Evolutionary conservation across 1,140 invertebrate genomes (phyloP), one percentile per base, ranked within the genome.

Genomic region (Xylocopa sonorina): DNA sequence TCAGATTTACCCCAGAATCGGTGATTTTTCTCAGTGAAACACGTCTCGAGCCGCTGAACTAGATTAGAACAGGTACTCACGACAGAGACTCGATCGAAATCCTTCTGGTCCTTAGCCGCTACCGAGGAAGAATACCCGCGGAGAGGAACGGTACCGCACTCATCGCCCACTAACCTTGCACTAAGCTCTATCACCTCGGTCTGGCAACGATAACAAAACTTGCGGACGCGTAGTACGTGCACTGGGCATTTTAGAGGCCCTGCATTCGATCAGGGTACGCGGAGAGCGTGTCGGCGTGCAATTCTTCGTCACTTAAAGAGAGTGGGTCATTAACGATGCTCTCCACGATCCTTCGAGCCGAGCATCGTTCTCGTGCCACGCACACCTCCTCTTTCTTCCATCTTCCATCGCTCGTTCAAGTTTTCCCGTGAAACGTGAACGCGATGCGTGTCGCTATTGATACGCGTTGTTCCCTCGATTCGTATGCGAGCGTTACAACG

Each of bases 111-210:
- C 46, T 75, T 81, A 81, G 73, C 83, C 79, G 73, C 81, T 86
- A 87, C 84, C 85, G 84, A 80, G 51, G 69, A 60, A 87, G 71
- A 85, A 77, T 74, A 64, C 53, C 77, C 77, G 63, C 79, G 87
- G 68, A 83, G 82, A 84, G 80, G 86, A 88, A 88, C 79, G 79
- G 63, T 88, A 88, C 89, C 89, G 90, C 87, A 89, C 91, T 91
- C 90, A 90, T 91, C 89, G 89, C 90, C 87, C 88, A 75, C 91
- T 90, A 92, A 92, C 90, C 91, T 92, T 92, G 90, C 88, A 92
- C 91, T 92, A 91, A 92, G 89, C 89, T 85, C 85, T 86, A 86
- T 88, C 88, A 86, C 87, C 86, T 87, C 85, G 83, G 87, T 84
- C 87, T 81, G 83, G 85, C 80, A 82, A 82, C 84, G 89, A 88